Base-by-base conservation (phyloP, 2,113 vertebrate species). In the Thamnaconus septentrionalis region DNA sequence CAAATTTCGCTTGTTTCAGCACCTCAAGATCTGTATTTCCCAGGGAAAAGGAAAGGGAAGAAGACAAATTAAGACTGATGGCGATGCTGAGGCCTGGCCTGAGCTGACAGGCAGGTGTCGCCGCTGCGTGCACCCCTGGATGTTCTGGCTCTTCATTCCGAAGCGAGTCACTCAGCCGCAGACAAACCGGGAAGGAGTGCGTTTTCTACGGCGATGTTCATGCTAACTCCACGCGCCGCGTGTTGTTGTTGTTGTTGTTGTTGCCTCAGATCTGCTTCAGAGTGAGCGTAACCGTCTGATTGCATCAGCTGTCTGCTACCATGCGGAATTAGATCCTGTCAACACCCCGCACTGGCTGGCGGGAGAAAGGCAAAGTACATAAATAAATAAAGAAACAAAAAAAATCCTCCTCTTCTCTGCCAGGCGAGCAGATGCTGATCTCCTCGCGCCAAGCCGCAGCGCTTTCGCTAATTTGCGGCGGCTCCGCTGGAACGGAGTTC, bases 401-500 rank as follows among this genome's bases (percentile, higher is more conserved):
- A 31, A 31, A 31, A 31, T 31, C 18, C 18, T 31, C 18, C 18
- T 31, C 18, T 31, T 66, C 81, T 65, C 60, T 80, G 88, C 86
- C 83, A 89, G 87, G 82, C 78, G 80, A 75, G 63, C 61, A 59
- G 56, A 68, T 67, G 75, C 77, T 78, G 72, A 88, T 86, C 63
- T 79, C 59, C 70, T 62, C 68, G 70, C 83, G 69, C 55, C 67
- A 83, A 89, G 83, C 78, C 64, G 67, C 78, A 60, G 64, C 82
- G 74, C 81, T 83, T 88, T 71, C 60, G 65, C 82, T 87, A 87
- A 90, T 91, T 88, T 87, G 80, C 2, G 89, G 78, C 60, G 76
- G 76, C 81, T 81, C 73, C 75, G 78, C 65, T 89, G 80, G 81
- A 89, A 86, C 75, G 52, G 70, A 75, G 84, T 85, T 89, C 81